These are phyloP conservation scores for Chironex yamaguchii DNA, from an alignment of 30 jellyfish, hydroid and myxozoan species.

Conservation along the genomic window DNA sequence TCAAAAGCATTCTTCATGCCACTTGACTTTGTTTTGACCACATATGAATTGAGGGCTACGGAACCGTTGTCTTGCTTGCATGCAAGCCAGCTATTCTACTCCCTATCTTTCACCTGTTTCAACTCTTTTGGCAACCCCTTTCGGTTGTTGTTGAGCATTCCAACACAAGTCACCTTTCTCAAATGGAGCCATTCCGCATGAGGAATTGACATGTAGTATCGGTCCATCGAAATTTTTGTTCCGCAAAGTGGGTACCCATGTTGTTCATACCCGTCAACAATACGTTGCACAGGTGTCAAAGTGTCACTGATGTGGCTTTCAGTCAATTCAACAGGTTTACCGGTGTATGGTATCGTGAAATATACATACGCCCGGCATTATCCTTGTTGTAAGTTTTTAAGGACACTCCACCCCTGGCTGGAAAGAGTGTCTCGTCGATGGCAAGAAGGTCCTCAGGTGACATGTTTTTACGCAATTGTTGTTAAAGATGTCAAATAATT, in stretches of 20 bases:
- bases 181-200: not conserved
- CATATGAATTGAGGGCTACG: not conserved
- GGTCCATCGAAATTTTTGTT: conserved; percentile 10
- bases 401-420: not conserved
- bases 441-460: too few relatives aligned
- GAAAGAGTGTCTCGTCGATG: not conserved
- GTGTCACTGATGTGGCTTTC: too few relatives aligned
- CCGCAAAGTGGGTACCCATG: conserved; percentile 8
- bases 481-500: too few relatives aligned
- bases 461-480: too few relatives aligned
- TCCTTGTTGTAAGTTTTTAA: conserved; percentile 5
- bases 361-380: not conserved
- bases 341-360: not conserved
- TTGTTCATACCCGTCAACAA: too few relatives aligned
- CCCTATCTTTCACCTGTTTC: too few relatives aligned
- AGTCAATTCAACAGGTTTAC: too few relatives aligned
- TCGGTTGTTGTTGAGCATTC: not conserved
- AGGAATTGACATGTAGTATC: not conserved
- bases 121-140: not conserved
- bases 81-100: too few relatives aligned
- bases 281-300: too few relatives aligned
- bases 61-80: too few relatives aligned
- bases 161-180: not conserved
- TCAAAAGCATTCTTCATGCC: conserved; percentile 6
- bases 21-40: not conserved